Evolutionary conservation across 64 coral and sea anemone species (phyloP).

Genomic region (Porites lutea): DNA sequence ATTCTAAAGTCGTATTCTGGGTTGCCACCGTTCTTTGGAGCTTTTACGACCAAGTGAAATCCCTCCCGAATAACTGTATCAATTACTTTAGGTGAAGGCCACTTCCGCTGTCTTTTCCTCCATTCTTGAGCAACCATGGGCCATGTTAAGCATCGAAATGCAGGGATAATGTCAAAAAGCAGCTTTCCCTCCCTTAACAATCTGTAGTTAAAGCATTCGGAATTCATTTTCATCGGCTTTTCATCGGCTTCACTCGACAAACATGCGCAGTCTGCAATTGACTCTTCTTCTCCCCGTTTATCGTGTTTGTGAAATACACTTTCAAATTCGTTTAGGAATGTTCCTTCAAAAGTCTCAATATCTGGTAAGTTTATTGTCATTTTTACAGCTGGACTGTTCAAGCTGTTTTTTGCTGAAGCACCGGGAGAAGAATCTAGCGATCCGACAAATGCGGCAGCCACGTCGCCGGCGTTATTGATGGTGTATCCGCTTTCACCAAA

Average conservation of each 20-base stretch:
- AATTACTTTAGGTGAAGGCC: slow-evolving; percentile 26
- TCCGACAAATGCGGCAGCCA: not conserved
- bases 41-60: slow-evolving; percentile 60
- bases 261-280: no score
- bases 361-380: not conserved
- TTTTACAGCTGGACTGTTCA: not conserved
- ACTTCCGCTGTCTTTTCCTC: slow-evolving; percentile 12
- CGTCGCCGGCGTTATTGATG: not conserved
- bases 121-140: slow-evolving; percentile 35
- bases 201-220: no score
- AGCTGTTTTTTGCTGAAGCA: not conserved
- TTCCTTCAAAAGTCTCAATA: not conserved
- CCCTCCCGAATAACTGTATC: slow-evolving; percentile 45
- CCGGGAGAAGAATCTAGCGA: not conserved
- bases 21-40: slow-evolving; percentile 33
- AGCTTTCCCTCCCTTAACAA: no score
- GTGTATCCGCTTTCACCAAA: not conserved
- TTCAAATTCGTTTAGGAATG: no score
- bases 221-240: no score
- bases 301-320: no score
- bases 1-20: slow-evolving; percentile 5
- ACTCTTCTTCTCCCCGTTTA: no score
- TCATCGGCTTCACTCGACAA: no score
- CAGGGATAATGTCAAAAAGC: slow-evolving; percentile 41
- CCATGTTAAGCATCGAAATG: slow-evolving; percentile 38